Base-by-base conservation (phyloP, 2,113 vertebrate genomes). In the Paracanthobrama guichenoti region DNA sequence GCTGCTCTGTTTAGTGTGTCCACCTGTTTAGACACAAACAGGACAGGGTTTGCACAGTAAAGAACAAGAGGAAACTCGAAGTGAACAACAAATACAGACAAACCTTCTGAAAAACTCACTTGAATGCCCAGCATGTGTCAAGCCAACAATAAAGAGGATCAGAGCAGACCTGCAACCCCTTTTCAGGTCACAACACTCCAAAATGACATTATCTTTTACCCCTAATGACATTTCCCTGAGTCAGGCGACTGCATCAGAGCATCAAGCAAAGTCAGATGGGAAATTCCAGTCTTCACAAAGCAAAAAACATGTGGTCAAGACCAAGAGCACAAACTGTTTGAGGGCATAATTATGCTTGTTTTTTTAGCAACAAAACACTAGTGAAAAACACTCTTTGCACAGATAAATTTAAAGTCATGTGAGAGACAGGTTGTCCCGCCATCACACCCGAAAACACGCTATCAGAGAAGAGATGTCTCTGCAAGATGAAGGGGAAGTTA, bases 1-100 rank as follows among this genome's bases (percentile, higher is more conserved):
- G 55, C 24, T 79, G 77, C 39, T 78, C 55, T 62, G 39, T 46
- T 42, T n/a, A 24, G 20, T 4, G 8, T 16, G 31, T 78, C 53
- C 53, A 78, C 75, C 53, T 78, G 75, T 59, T 79, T 18, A 79
- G 55, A 79, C 35, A 42, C 20, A 79, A 42, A 60, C 20, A 60
- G 55, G 77, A 12, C 35, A 77, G 11, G 10, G 59, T 62, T 79
- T 79, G n/a, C 9, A 79, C n/a, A 20, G 57, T 11, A 79, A 79
- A 60, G 14, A 26, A 28, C 6, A 13, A 62, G 62, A 20, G 28
- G 11, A 77, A 20, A 35, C 74, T 57, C 20, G 16, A 77, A 13
- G 26, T 39, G 28, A 77, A 14, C 28, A 39, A 75, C 46, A 75
- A 75, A 48, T 46, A 46, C 69, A 73, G 12, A 11, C 42, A 26